These are phyloP conservation scores for Pholis gunnellus DNA, from an alignment of 2,113 vertebrate genomes.

Conservation along the genomic window DNA sequence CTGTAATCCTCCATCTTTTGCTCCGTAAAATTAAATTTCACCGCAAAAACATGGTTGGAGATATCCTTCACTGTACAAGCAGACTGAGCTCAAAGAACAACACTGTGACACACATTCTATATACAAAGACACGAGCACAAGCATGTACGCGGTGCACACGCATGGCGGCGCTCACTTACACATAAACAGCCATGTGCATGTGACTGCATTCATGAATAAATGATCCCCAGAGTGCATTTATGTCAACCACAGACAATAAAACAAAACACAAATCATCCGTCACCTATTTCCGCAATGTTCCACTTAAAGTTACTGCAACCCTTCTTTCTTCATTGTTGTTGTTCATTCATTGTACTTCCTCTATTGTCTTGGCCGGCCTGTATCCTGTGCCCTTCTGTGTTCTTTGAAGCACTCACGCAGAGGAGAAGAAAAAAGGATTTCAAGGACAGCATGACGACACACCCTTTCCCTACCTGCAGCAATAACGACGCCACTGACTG, in stretches of 20 bases:
- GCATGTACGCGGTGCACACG: background rate
- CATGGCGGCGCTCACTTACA: background rate
- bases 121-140: background rate
- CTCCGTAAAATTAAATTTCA: background rate
- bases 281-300: background rate
- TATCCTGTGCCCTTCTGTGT: constrained; percentile 11
- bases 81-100: background rate
- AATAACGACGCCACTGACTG: constrained; percentile 13
- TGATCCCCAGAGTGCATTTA: background rate
- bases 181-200: background rate
- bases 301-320: background rate
- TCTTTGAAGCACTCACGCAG: background rate
- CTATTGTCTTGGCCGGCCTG: background rate
- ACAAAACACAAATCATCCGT: background rate
- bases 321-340: background rate
- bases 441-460: constrained; percentile 4
- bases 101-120: background rate
- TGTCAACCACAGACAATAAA: background rate
- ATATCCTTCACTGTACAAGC: background rate
- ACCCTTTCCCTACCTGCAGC: background rate
- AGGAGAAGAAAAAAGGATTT: background rate
- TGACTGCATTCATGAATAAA: background rate
- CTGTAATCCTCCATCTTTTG: background rate
- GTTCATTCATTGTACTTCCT: constrained; percentile 17
- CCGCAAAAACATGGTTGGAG: too few species aligned